phyloP scores from a whole-genome alignment of 2,113 vertebrate species.

The Dissostichus mawsoni region DNA sequence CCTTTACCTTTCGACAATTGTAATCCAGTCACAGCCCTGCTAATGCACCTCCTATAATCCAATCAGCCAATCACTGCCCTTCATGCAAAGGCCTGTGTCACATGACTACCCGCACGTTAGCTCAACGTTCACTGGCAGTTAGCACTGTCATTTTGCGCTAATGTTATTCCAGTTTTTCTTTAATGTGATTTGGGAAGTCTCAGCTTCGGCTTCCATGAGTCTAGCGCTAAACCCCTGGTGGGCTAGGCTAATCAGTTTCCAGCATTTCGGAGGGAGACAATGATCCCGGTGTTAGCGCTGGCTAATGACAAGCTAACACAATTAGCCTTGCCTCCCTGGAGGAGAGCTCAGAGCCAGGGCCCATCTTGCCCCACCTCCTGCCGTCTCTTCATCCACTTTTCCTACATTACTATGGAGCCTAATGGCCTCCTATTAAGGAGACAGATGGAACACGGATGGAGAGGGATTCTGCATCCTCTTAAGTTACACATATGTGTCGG shows the following conservation, averaged over 20 bases:
- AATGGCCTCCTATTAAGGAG: constrained; percentile 83
- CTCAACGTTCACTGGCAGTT: constrained; percentile 72
- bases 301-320: constrained; percentile 87
- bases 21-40: constrained; percentile 89
- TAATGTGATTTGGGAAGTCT: constrained; percentile 83
- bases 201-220: constrained; percentile 73
- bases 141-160: constrained; percentile 87
- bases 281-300: constrained; percentile 84
- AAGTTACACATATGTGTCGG: constrained; percentile 71
- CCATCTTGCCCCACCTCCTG: constrained; percentile 67
- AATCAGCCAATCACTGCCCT: constrained; percentile 89
- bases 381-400: constrained; percentile 81
- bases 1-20: constrained; percentile 67
- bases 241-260: constrained; percentile 84
- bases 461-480: constrained; percentile 67
- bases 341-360: constrained; percentile 70
- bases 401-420: constrained; percentile 82
- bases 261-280: constrained; percentile 86
- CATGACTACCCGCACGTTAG: constrained; percentile 84
- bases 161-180: constrained; percentile 89
- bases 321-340: constrained; percentile 80
- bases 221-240: constrained; percentile 75
- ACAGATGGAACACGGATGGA: constrained; percentile 74
- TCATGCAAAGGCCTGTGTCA: constrained; percentile 84
- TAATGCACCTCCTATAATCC: constrained; percentile 90